A percentile compares a stretch with the other conserved stretches of the same genome.
These are phyloP conservation scores for Elgaria multicarinata DNA, from an alignment of 2,113 vertebrate species.

Conservation along the genomic window DNA sequence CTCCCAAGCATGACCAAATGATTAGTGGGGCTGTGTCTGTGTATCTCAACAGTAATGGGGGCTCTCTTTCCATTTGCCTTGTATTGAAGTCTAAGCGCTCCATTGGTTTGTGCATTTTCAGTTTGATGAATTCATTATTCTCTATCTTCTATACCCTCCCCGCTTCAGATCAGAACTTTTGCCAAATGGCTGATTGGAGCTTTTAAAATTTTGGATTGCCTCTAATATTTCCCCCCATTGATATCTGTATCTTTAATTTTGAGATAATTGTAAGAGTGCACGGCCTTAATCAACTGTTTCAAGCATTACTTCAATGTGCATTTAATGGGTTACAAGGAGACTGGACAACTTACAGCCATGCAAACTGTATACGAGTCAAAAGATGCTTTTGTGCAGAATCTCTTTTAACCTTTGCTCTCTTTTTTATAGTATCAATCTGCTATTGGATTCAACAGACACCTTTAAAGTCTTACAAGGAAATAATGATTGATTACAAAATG, in stretches of 20 bases:
- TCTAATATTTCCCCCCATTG: background rate
- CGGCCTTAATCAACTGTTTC: slow-evolving; percentile 78
- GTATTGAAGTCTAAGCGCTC: slow-evolving; percentile 81
- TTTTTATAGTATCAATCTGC: background rate
- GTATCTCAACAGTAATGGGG: slow-evolving; percentile 78
- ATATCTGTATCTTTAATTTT: slow-evolving; percentile 69
- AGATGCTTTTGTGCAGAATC: background rate
- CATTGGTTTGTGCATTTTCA: slow-evolving; percentile 80
- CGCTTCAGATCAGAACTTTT: slow-evolving; percentile 52
- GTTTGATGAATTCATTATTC: slow-evolving; percentile 85
- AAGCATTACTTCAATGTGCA: slow-evolving; percentile 65
- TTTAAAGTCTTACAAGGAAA: background rate
- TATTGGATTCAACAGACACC: background rate
- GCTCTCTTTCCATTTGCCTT: slow-evolving; percentile 82
- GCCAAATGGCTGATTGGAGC: slow-evolving; percentile 53
- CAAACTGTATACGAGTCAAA: background rate
- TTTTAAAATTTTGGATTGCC: slow-evolving; percentile 13
- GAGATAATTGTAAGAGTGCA: slow-evolving; percentile 67
- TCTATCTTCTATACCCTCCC: slow-evolving; percentile 57
- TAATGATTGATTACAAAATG: background rate
- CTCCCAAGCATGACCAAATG: slow-evolving; percentile 84
- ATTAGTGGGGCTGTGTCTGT: slow-evolving; percentile 77
- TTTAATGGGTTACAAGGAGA: slow-evolving; percentile 33
- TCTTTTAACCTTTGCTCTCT: background rate
- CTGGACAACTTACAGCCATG: background rate